phyloP scores from a whole-genome alignment of 2,113 vertebrate species.

The Columba janthina region DNA sequence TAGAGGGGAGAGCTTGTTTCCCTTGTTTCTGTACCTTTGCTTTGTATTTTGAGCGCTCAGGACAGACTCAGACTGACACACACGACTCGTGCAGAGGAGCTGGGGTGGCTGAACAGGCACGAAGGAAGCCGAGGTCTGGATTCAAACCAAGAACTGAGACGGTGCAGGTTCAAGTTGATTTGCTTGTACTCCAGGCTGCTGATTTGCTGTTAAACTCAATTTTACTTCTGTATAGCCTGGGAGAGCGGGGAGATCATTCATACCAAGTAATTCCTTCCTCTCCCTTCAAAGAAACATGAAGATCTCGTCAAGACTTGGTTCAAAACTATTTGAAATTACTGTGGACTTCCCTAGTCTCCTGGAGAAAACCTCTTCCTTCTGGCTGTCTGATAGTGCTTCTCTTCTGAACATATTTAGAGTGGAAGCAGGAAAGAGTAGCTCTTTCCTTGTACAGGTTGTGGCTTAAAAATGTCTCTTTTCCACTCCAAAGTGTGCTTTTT shows the following conservation, averaged over 20 bases:
- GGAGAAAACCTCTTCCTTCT: neutral
- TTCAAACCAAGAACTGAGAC: neutral
- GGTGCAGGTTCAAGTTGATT: neutral
- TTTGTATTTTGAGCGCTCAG: neutral
- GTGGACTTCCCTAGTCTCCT: neutral
- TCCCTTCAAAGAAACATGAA: accelerated
- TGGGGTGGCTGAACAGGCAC: neutral
- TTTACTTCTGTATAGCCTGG: neutral
- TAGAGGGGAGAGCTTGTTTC: neutral
- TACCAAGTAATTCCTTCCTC: neutral
- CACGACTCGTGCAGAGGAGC: neutral
- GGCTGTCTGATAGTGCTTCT: neutral
- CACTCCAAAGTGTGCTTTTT: accelerated
- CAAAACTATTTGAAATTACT: neutral
- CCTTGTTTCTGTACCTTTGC: neutral
- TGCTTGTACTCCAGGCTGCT: neutral
- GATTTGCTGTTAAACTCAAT: neutral
- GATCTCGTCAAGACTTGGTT: neutral
- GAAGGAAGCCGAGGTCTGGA: neutral
- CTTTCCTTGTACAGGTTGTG: neutral
- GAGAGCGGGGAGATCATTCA: neutral
- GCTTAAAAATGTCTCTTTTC: neutral
- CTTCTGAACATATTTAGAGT: neutral
- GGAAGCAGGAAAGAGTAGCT: neutral
- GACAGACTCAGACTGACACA: neutral